Evolutionary conservation across 2,113 vertebrate genomes (phyloP).

Genomic region (Polyodon spathula): DNA sequence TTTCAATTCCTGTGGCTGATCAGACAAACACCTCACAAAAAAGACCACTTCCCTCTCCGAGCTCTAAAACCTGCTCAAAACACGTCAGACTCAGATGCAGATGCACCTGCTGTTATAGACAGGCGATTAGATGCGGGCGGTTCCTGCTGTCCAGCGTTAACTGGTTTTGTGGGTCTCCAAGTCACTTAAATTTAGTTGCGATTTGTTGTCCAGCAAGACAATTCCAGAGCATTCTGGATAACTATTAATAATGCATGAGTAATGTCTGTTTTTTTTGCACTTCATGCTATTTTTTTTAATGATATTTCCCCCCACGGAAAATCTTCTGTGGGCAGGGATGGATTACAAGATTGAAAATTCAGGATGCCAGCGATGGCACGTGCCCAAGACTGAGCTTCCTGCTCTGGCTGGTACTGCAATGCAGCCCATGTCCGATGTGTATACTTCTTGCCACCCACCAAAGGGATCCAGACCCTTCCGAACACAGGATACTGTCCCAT

Average conservation of each 20-base stretch:
- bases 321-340: neutral
- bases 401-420: neutral
- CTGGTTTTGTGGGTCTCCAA: too few species aligned
- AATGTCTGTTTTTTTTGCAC: neutral
- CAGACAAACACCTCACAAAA: too few species aligned
- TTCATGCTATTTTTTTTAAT: neutral
- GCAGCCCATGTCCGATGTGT: neutral
- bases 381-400: neutral
- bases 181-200: too few species aligned
- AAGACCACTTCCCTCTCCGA: too few species aligned
- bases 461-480: neutral
- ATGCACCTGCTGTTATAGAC: too few species aligned
- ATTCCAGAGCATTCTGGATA: too few species aligned
- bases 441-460: neutral
- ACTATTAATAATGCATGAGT: neutral
- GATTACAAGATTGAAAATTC: neutral
- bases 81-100: too few species aligned
- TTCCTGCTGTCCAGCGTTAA: too few species aligned
- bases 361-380: neutral
- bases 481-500: neutral
- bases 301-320: neutral
- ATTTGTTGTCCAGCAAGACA: too few species aligned
- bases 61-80: too few species aligned
- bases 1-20: too few species aligned
- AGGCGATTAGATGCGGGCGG: too few species aligned